Conservation (phyloP, 2,113 vertebrate species). For the Gymnocephalus cernua region DNA sequence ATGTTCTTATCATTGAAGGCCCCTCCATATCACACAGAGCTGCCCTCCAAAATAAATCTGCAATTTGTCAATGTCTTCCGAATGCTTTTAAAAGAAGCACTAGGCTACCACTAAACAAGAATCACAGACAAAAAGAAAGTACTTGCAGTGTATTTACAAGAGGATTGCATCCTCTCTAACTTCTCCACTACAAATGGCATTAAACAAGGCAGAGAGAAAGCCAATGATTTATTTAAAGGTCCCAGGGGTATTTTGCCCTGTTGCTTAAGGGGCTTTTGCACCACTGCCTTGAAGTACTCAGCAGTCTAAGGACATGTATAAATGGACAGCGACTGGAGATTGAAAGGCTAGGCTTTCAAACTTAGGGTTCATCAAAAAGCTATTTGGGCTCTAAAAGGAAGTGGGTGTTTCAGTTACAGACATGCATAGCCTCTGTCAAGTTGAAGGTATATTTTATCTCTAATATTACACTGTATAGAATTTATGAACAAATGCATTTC, state of each 20-base stretch:
- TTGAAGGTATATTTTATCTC: constrained; percentile 32
- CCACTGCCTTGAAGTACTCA: constrained; percentile 74
- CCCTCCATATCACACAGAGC: constrained; percentile 42
- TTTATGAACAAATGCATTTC: constrained; percentile 10
- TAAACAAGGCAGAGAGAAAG: constrained; percentile 62
- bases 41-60: constrained; percentile 57
- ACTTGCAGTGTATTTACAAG: constrained; percentile 57
- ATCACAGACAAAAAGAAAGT: constrained; percentile 37
- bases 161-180: constrained; percentile 41
- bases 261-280: constrained; percentile 75
- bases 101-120: constrained; percentile 37
- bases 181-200: constrained; percentile 60
- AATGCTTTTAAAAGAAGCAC: constrained; percentile 50
- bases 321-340: constrained; percentile 66
- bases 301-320: constrained; percentile 67
- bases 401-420: constrained; percentile 43
- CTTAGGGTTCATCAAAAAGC: constrained; percentile 62
- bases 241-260: constrained; percentile 71
- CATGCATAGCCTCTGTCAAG: constrained; percentile 33
- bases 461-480: background rate
- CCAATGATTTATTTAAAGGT: constrained; percentile 77
- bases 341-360: constrained; percentile 71
- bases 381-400: constrained; percentile 59
- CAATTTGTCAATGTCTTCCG: constrained; percentile 67
- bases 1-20: constrained; percentile 48